phyloP scores from a whole-genome alignment of 2,113 vertebrate species.

The Orthonyx spaldingii region DNA sequence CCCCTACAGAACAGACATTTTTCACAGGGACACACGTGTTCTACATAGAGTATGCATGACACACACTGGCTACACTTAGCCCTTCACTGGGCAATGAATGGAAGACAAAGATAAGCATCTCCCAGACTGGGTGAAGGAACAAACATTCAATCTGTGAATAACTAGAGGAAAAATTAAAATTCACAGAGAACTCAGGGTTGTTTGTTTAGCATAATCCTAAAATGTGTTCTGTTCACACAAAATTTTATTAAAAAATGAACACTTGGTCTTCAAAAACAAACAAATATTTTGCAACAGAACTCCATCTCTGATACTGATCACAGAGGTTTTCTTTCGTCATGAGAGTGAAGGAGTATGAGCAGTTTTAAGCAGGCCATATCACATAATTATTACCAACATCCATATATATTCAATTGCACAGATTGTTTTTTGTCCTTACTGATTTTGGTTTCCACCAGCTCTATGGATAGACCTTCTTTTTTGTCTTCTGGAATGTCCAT shows the following conservation, averaged over 20 bases:
- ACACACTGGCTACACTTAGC: neutral
- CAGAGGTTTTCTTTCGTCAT: conserved; percentile 2
- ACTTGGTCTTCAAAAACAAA: conserved; percentile 6
- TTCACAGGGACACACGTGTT: neutral
- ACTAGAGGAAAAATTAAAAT: neutral
- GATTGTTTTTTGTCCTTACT: neutral
- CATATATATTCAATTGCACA: neutral
- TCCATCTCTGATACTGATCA: neutral
- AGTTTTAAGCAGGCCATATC: neutral
- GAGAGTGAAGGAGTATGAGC: neutral
- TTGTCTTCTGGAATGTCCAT: neutral
- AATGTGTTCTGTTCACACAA: neutral
- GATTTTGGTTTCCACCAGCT: neutral
- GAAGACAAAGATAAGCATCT: neutral
- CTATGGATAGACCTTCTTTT: neutral
- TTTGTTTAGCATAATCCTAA: neutral
- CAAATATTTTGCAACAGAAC: neutral
- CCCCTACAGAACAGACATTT: neutral
- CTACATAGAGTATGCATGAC: neutral
- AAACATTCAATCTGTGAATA: neutral
- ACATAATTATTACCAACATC: conserved; percentile 12
- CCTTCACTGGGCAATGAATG: neutral
- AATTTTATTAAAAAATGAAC: neutral
- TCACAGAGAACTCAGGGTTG: neutral
- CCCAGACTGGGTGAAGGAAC: neutral